These are phyloP conservation scores for Trilocha varians DNA, from an alignment of 2,888 invertebrate species.

Conservation along the genomic window DNA sequence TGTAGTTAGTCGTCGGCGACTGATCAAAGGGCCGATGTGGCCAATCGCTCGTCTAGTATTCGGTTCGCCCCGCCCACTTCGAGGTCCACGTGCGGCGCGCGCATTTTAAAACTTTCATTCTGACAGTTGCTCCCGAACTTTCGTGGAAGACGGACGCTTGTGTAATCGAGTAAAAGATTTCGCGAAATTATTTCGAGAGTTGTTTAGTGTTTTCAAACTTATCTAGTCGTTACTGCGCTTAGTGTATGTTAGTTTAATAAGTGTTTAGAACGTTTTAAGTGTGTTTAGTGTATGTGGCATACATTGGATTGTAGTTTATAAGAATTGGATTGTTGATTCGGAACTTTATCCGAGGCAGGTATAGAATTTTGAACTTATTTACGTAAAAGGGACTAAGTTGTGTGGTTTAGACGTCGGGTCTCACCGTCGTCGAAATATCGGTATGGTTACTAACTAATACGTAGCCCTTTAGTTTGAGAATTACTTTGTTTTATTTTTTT, in stretches of 20 bases:
- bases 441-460: neutral
- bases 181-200: conserved; percentile 4
- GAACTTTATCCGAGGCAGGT: neutral
- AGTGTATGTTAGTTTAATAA: neutral
- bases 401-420: neutral
- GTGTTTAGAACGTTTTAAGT: neutral
- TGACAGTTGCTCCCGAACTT: conserved; percentile 46
- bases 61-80: conserved; percentile 43
- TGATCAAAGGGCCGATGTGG: conserved; percentile 54
- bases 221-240: neutral
- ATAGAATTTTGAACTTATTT: neutral
- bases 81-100: conserved; percentile 67
- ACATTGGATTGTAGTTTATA: neutral
- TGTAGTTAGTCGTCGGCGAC: conserved; percentile 68
- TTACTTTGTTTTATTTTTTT: neutral
- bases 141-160: conserved; percentile 19
- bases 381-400: neutral
- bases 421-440: neutral
- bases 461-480: neutral
- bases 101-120: conserved; percentile 39
- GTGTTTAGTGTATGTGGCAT: neutral
- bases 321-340: neutral
- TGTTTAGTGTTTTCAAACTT: neutral
- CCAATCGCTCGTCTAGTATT: conserved; percentile 42
- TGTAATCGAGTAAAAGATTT: conserved; percentile 32